Base-by-base conservation (phyloP, 2,797 vertebrate genomes). In the Neostethus bicornis region DNA sequence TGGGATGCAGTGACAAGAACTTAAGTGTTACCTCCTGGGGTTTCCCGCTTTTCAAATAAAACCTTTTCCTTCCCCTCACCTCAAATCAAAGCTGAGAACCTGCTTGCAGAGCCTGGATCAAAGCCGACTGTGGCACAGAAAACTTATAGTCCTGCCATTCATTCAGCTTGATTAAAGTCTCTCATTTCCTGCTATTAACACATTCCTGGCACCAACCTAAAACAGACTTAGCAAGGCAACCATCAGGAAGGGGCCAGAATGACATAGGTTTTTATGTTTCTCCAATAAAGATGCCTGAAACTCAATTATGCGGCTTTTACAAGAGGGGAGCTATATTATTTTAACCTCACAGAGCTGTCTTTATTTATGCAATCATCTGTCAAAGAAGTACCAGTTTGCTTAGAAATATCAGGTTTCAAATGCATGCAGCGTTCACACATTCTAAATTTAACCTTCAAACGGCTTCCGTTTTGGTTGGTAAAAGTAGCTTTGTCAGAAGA, bases 151-250 rank as follows among this genome's bases (percentile, higher is more conserved):
- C 57, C 38, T 75, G 76, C 76, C 66, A 82, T 88, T 85, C 83
- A 87, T 81, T 80, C 70, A 59, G 67, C 55, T 68, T 67, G 81
- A 90, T 89, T 86, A 86, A 89, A 86, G 83, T 80, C 79, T 75
- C 77, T 83, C 77, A 77, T 88, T 91, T 91, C 89, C 88, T 90
- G 86, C 84, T 67, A 85, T 87, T 90, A 87, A 84, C 80, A 66
- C 54, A 66, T 70, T 77, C 69, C 74, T 62, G 67, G 83, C 73
- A 84, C 73, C 65, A 48, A 77, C 79, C 47, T 73, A 69, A 58
- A 77, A 73, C 52, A 51, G 57, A 45, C 62, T 26, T 68, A 57
- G 77, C 66, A 73, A 80, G 75, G 79, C 66, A 58, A 50, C 74
- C 74, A 68, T 65, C 79, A 86, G 81, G 86, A 87, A 85, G 82